Conservation (phyloP, 2,888 invertebrate genomes). For the Tenthredo mesomela region DNA sequence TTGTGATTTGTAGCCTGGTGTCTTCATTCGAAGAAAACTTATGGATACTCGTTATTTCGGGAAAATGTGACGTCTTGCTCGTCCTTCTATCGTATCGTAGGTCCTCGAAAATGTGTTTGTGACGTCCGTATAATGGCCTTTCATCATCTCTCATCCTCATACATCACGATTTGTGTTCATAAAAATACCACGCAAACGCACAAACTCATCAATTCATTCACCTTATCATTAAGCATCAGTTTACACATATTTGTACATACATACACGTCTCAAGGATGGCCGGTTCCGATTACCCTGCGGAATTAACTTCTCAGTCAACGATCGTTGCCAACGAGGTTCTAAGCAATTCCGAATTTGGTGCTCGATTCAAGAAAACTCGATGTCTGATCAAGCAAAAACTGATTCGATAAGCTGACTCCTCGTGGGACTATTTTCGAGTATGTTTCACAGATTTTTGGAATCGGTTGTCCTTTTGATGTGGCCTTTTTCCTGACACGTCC, state of each 20-base stretch:
- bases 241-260: slow-evolving; percentile 17
- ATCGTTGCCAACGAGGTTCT: not conserved
- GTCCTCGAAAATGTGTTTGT: slow-evolving; percentile 25
- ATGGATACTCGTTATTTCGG: slow-evolving; percentile 18
- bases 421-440: not conserved
- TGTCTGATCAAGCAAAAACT: not conserved
- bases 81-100: slow-evolving; percentile 10
- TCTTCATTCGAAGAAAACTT: slow-evolving; percentile 14
- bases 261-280: not conserved
- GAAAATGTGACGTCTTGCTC: slow-evolving; percentile 30
- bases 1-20: not conserved
- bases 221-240: slow-evolving; percentile 3
- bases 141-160: not conserved
- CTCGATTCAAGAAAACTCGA: too few relatives aligned
- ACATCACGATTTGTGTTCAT: slow-evolving; percentile 2
- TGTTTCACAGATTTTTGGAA: slow-evolving; percentile 1
- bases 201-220: not conserved
- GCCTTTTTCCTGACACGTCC: not conserved
- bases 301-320: not conserved
- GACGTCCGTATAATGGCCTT: not conserved
- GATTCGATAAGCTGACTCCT: not conserved
- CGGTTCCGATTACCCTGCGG: not conserved
- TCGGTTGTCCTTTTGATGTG: not conserved
- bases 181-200: not conserved
- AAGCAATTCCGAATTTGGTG: not conserved